Percentiles rank a stretch among this genome's conserved stretches.
These are phyloP conservation scores for Chaetogeoica ovagalla DNA, from an alignment of 2,888 invertebrate species.

Conservation along the genomic window DNA sequence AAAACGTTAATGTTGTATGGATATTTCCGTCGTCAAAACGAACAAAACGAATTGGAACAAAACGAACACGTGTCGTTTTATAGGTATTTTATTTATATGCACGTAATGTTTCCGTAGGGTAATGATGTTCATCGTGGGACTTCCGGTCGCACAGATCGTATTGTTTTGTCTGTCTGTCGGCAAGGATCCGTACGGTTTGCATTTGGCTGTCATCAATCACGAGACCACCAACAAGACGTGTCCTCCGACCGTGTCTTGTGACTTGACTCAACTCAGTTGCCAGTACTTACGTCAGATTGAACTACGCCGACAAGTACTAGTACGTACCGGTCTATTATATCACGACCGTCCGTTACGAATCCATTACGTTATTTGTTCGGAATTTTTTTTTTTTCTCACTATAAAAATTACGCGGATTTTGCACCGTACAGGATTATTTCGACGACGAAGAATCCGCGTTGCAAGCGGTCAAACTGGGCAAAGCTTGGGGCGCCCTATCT, in stretches of 20 bases:
- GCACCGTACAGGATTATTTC: conserved; percentile 63
- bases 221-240: conserved; percentile 59
- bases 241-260: conserved; percentile 64
- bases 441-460: conserved; percentile 67
- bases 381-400: background rate
- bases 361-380: too few species aligned
- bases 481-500: conserved; percentile 75
- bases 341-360: background rate
- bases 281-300: conserved; percentile 73
- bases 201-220: conserved; percentile 78
- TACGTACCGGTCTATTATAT: too few species aligned
- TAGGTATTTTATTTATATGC: too few species aligned
- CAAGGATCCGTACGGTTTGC: conserved; percentile 78
- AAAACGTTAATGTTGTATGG: too few species aligned
- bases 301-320: conserved; percentile 69
- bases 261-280: conserved; percentile 73
- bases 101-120: conserved; percentile 63
- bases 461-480: conserved; percentile 70
- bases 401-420: background rate
- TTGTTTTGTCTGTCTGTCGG: conserved; percentile 88
- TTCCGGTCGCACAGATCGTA: conserved; percentile 83
- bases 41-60: too few species aligned
- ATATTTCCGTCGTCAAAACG: too few species aligned
- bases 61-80: too few species aligned
- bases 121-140: conserved; percentile 80